Evolutionary conservation across 2,797 vertebrate species (phyloP), one percentile per base, ranked within the genome.

Genomic region (Lagorchestes hirsutus): DNA sequence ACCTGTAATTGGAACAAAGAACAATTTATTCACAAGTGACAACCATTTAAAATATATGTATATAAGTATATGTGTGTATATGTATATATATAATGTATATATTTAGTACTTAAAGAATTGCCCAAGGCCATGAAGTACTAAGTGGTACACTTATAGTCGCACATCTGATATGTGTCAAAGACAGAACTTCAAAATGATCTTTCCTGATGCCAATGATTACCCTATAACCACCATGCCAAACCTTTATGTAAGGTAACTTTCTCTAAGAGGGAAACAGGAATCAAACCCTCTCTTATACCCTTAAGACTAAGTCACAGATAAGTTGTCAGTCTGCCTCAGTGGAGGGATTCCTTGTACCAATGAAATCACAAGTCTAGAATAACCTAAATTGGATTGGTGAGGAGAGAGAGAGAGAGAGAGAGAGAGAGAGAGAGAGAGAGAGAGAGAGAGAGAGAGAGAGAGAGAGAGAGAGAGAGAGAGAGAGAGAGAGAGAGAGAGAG

Each of bases 11-110:
- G 96, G 93, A 94, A 96, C 93, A 92, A 96, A 57, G 93, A 95
- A 94, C 90, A 87, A 91, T 29, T 90, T n/a, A 9, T 93, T 97
- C 93, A 95, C 97, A 87, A 96, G 96, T 93, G 50, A 90, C 12
- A 62, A 29, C 34, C 94, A 94, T 96, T 92, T 93, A 87, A 91
- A 62, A 82, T 62, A n/a, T 67, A 67, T 16, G 14, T 67, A n/a
- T n/a, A 2, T 67, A n/a, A 13, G 5, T 16, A 2, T 18, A 6
- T 67, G 13, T 34, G 11, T 34, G 24, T 59, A 10, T 59, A 1
- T 59, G 1, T 34, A 34, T 62, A 4, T 34, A 34, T 62, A 4
- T 34, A 13, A 31, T 24, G 8, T 82, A 82, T 46, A 82, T 24
- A 46, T 46, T 74, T 74, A 74, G 40, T 46, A 82, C 40, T 27